These are phyloP conservation scores for Ceratothoa steindachneri DNA, from an alignment of 2,888 invertebrate species.

Conservation along the genomic window DNA sequence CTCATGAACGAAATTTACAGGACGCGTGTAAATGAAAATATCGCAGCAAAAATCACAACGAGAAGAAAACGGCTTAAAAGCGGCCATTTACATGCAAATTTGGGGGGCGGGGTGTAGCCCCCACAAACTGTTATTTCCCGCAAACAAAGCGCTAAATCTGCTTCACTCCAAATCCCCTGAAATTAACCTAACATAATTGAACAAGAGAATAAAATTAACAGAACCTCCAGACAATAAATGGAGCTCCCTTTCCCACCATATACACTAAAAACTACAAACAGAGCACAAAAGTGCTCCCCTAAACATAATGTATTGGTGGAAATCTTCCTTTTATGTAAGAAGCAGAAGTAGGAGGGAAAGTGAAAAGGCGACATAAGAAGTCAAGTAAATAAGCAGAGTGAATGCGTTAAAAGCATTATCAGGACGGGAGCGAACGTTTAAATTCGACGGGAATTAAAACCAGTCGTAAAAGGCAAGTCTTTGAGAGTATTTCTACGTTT, in stretches of 20 bases:
- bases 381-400: not conserved
- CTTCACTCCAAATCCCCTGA: not conserved
- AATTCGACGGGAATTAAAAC: not conserved
- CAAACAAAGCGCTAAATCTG: not conserved
- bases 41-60: not conserved
- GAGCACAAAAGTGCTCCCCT: not conserved
- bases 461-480: not conserved
- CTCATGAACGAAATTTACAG: not conserved
- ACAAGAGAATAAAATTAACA: not conserved
- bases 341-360: too few relatives aligned
- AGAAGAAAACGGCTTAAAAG: not conserved
- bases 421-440: not conserved
- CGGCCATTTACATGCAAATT: not conserved
- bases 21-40: not conserved
- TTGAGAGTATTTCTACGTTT: not conserved
- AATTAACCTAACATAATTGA: not conserved
- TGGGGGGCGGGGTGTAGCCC: not conserved
- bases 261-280: not conserved
- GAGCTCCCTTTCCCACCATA: too few relatives aligned
- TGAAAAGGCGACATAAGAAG: too few relatives aligned
- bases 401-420: not conserved
- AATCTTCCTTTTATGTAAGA: too few relatives aligned
- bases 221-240: not conserved
- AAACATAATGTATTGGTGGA: not conserved
- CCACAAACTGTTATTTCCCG: not conserved